These are phyloP conservation scores for Lophura nycthemera DNA, from an alignment of 2,113 vertebrate species.

Conservation along the genomic window DNA sequence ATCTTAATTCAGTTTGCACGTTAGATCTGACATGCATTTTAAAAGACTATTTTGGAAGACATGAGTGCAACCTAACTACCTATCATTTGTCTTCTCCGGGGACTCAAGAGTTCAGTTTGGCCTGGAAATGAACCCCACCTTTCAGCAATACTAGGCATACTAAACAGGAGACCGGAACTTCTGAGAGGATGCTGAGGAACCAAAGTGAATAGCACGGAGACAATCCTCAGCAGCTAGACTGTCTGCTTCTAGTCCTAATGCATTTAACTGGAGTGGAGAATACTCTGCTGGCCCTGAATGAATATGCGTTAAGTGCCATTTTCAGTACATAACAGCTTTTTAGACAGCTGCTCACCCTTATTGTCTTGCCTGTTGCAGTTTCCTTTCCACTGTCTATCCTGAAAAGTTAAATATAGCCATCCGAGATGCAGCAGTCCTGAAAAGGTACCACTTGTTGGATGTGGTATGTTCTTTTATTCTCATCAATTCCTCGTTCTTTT, in stretches of 20 bases:
- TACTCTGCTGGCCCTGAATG: background rate
- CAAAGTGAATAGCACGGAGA: background rate
- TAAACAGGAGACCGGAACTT: background rate
- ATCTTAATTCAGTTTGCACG: background rate
- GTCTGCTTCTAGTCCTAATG: slow-evolving; percentile 7
- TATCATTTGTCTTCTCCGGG: background rate
- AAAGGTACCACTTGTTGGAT: background rate
- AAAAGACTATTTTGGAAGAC: background rate
- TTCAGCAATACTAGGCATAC: background rate
- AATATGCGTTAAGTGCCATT: background rate
- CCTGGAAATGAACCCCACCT: background rate
- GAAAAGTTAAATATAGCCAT: slow-evolving; percentile 19
- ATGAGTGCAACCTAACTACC: background rate
- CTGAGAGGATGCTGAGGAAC: background rate
- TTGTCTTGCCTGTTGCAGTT: background rate
- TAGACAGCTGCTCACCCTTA: background rate
- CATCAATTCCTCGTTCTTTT: slow-evolving; percentile 2
- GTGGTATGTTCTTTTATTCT: background rate
- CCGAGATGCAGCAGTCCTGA: background rate
- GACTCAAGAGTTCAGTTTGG: background rate
- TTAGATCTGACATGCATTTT: background rate
- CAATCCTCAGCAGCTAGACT: background rate
- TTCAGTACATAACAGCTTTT: slow-evolving; percentile 17
- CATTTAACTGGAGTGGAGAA: background rate
- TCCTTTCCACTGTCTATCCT: background rate